A percentile compares a stretch with the other conserved stretches of the same genome.
phyloP scores from a whole-genome alignment of 2,113 vertebrate species.

The Callithrix jacchus region DNA sequence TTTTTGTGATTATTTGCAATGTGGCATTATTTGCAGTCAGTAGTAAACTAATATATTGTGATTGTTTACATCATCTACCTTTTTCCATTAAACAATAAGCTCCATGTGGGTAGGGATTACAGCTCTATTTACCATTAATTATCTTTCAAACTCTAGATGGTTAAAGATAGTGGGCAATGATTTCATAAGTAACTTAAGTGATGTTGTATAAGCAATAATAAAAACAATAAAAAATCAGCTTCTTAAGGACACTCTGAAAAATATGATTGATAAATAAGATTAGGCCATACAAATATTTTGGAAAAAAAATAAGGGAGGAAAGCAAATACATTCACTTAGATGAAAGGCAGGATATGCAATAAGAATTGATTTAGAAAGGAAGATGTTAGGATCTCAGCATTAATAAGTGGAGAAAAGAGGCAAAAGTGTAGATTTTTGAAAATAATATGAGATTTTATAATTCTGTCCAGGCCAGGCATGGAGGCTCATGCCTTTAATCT shows the following conservation, averaged over 20 bases:
- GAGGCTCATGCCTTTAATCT: no score
- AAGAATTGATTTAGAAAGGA: background rate
- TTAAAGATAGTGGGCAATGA: background rate
- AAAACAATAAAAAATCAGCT: background rate
- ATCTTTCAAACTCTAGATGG: background rate
- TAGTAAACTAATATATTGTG: background rate
- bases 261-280: background rate
- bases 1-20: background rate
- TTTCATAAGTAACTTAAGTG: background rate
- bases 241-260: background rate
- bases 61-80: background rate
- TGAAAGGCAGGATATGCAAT: background rate
- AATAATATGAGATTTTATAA: background rate
- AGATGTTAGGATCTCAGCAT: background rate
- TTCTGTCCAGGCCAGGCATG: accelerated
- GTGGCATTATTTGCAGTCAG: background rate
- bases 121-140: background rate
- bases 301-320: background rate
- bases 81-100: background rate
- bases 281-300: background rate
- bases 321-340: background rate
- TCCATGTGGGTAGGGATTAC: background rate
- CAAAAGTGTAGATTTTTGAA: background rate
- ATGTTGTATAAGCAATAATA: background rate
- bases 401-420: background rate